phyloP scores from a whole-genome alignment of 2,888 invertebrate genomes.

The Rhyacophila evoluta region DNA sequence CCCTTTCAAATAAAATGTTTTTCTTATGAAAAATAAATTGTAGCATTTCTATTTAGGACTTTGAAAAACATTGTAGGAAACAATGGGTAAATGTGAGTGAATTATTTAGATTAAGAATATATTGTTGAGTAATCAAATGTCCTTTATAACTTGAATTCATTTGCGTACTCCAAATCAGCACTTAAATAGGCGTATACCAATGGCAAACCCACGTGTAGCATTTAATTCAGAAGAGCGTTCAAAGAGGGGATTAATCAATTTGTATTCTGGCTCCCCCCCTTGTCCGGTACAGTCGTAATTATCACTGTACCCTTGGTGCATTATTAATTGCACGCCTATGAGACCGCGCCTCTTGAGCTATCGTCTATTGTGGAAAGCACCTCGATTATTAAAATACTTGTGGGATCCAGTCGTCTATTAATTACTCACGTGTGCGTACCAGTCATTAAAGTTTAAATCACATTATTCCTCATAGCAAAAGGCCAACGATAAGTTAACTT shows the following conservation, averaged over 20 bases:
- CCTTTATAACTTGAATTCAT: too few relatives aligned
- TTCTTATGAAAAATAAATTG: too few relatives aligned
- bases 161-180: neutral
- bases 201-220: conserved; percentile 30
- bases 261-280: conserved; percentile 28
- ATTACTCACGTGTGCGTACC: neutral
- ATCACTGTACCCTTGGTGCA: conserved; percentile 9
- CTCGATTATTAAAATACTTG: conserved; percentile 12
- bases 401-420: neutral
- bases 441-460: neutral
- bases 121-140: too few relatives aligned
- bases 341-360: conserved; percentile 13
- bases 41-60: too few relatives aligned
- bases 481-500: neutral
- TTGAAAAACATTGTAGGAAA: too few relatives aligned
- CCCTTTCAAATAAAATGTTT: too few relatives aligned
- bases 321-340: conserved; percentile 13
- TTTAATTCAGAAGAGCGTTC: conserved; percentile 43
- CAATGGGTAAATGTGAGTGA: too few relatives aligned
- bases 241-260: conserved; percentile 44
- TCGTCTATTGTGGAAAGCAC: neutral
- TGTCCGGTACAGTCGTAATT: conserved; percentile 14
- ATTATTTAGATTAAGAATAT: too few relatives aligned
- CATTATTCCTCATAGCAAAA: neutral
- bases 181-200: neutral